Evolutionary conservation across 30 jellyfish, hydroid and myxozoan genomes (phyloP), one percentile per base, ranked within the genome.

Genomic region (Chrysaora quinquecirrha): DNA sequence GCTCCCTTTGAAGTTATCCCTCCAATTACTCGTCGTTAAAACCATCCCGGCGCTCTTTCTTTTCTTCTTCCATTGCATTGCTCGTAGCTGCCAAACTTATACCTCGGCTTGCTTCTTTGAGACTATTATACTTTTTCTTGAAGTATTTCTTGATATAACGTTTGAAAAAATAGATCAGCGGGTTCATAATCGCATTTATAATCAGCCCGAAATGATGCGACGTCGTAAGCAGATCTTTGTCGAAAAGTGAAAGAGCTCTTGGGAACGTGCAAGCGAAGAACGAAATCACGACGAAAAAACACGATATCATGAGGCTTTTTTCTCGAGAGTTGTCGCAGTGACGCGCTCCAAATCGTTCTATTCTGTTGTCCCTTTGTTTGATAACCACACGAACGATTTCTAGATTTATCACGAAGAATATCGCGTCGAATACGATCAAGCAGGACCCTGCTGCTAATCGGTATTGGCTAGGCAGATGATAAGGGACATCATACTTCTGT

Each of bases 191-290:
- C 4, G 71, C 38, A 38, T 76, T 76, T 18, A 27, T 71, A 0
- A 54, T 29, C 64, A 76, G 22, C 1, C 68, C 87, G 23, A 52
- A 19, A 2, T 52, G 9, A 20, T 52, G 3, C 68, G 68, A 3
- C 7, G 29, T 52, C 29, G 4, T 7, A 3, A 52, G 6, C 2
- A 20, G 9, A 19, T 16, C 24, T 2, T 3, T 9, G 12, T 52
- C 68, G 9, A 52, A 20, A 4, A 52, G 25, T 12, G 29, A 20
- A 9, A 52, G 9, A 52, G 68, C 76, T 21, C 52, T 31, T 32
- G 87, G 87, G 27, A 35, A 29, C 3, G 76, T 76, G 70, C 87
- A 54, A 11, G 66, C 1, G 10, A 56, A 33, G 66, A 58, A 76
- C 66, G 66, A 29, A 23, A 61, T 46, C 11, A 76, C 71, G 16